These are phyloP conservation scores for Dicentrarchus labrax DNA, from an alignment of 2,113 vertebrate species.

Conservation along the genomic window DNA sequence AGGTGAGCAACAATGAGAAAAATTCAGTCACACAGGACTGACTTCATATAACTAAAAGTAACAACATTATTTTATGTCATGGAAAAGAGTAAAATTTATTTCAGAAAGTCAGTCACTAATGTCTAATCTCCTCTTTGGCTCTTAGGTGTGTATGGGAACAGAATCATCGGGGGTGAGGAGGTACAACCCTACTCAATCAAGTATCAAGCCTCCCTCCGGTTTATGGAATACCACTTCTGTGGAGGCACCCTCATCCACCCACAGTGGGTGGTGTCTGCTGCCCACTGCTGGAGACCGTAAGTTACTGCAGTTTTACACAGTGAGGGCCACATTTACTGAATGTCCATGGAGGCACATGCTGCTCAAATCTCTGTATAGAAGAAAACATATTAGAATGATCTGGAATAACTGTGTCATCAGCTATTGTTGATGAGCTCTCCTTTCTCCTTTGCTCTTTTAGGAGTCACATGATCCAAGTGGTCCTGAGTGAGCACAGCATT, in stretches of 20 bases:
- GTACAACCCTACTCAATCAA: constrained; percentile 76
- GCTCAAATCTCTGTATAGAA: too few relatives aligned
- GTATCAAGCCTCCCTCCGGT: constrained; percentile 81
- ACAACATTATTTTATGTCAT: not conserved
- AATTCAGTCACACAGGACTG: not conserved
- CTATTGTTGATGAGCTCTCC: not conserved
- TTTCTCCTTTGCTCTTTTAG: constrained; percentile 51
- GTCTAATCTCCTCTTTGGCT: not conserved
- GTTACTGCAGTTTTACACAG: constrained; percentile 67
- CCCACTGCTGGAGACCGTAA: constrained; percentile 87
- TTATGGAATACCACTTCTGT: constrained; percentile 78
- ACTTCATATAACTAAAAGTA: not conserved
- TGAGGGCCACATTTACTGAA: not conserved
- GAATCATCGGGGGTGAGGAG: constrained; percentile 82
- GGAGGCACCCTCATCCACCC: constrained; percentile 81
- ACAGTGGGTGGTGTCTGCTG: constrained; percentile 86
- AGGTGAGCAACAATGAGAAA: constrained; percentile 57
- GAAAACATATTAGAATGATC: not conserved
- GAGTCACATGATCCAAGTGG: constrained; percentile 73
- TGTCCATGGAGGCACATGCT: not conserved
- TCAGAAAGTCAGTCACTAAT: not conserved
- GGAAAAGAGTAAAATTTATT: not conserved
- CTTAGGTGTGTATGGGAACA: constrained; percentile 63
- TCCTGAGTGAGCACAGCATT: constrained; percentile 78
- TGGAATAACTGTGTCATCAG: not conserved